These are phyloP conservation scores for Coluber constrictor DNA, from an alignment of 2,797 vertebrate genomes.

Conservation along the genomic window DNA sequence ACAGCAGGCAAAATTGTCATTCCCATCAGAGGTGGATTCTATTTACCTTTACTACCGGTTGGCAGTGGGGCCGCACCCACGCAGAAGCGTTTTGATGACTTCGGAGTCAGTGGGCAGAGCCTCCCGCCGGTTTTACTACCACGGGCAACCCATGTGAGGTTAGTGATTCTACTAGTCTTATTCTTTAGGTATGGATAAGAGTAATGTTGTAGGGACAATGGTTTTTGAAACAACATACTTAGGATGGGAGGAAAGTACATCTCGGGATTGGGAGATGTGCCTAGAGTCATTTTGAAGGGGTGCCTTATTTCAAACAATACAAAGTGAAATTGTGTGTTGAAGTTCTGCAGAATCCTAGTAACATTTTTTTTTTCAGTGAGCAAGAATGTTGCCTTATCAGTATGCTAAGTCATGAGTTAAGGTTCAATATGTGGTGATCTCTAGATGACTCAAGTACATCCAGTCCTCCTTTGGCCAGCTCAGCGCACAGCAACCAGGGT, in stretches of 20 bases:
- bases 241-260: neutral
- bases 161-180: neutral
- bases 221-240: neutral
- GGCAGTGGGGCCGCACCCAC: no score
- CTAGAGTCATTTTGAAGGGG: neutral
- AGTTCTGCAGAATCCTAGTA: neutral
- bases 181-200: neutral
- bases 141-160: neutral
- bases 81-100: no score
- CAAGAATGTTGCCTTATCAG: neutral
- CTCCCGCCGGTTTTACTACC: no score
- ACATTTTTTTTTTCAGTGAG: neutral
- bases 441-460: neutral
- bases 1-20: neutral
- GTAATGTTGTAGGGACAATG: neutral
- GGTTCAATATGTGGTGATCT: neutral
- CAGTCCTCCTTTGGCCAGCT: neutral
- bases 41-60: no score
- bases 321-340: neutral
- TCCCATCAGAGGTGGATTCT: neutral
- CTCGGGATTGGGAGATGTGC: neutral
- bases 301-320: neutral
- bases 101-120: no score
- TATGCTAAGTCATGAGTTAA: neutral
- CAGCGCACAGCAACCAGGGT: neutral